These are phyloP conservation scores for Formica exsecta DNA, from an alignment of 1,140 invertebrate genomes.

Conservation along the genomic window DNA sequence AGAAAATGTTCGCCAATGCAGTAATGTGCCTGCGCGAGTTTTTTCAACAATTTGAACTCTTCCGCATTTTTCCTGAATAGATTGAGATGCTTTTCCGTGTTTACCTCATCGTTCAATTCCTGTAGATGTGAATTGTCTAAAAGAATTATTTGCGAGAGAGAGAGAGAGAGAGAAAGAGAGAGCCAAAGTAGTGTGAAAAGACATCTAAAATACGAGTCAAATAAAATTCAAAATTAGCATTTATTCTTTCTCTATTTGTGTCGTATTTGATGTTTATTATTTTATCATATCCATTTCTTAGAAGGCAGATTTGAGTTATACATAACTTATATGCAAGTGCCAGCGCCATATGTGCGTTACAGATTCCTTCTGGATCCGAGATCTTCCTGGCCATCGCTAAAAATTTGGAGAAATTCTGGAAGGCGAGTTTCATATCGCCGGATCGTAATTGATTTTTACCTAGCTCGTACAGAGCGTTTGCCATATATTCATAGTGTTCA, in stretches of 20 bases:
- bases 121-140: slow-evolving; percentile 20
- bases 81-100: slow-evolving; percentile 72
- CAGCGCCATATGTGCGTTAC: slow-evolving; percentile 74
- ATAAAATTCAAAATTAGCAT: neutral
- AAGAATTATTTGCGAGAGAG: neutral
- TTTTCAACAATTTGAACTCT: slow-evolving; percentile 60
- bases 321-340: slow-evolving; percentile 76
- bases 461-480: slow-evolving; percentile 70
- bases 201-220: neutral
- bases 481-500: slow-evolving; percentile 64
- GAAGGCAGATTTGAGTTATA: neutral
- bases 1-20: slow-evolving; percentile 76
- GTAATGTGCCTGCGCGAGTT: slow-evolving; percentile 77
- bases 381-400: slow-evolving; percentile 69
- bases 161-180: too few species aligned
- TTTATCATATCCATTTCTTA: neutral
- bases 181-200: neutral
- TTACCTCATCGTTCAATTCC: slow-evolving; percentile 64
- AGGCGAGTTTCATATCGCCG: slow-evolving; percentile 58
- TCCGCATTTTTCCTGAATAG: slow-evolving; percentile 65
- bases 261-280: neutral
- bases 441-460: slow-evolving; percentile 68
- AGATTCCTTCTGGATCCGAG: slow-evolving; percentile 68
- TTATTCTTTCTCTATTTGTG: neutral
- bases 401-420: slow-evolving; percentile 71